Evolutionary conservation across 2,888 invertebrate genomes (phyloP).

Genomic region (Hanleya hanleyi): DNA sequence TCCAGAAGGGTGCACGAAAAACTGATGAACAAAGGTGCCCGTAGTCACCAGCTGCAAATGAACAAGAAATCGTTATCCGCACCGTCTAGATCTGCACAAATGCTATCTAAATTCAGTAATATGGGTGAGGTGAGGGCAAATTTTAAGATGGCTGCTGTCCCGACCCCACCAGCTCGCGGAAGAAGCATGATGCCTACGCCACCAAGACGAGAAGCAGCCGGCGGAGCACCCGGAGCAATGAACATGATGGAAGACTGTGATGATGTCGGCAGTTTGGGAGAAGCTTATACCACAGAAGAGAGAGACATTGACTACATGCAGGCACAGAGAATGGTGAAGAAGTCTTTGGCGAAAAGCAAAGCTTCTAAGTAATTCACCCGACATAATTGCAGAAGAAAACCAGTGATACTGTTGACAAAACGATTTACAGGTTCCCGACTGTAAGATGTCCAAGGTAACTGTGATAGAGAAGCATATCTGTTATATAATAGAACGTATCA

Average conservation of each 20-base stretch:
- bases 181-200: neutral
- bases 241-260: no score
- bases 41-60: neutral
- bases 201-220: no score
- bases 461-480: no score
- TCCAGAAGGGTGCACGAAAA: conserved; percentile 3
- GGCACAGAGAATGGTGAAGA: neutral
- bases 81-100: neutral
- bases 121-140: neutral
- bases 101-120: neutral
- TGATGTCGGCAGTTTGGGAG: no score
- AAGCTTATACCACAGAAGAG: neutral
- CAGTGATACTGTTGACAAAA: no score
- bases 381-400: no score
- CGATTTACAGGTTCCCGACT: no score
- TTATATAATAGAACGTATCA: no score
- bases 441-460: no score
- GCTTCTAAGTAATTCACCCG: no score
- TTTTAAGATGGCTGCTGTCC: neutral
- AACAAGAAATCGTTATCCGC: neutral
- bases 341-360: neutral
- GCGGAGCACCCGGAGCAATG: no score
- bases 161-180: neutral
- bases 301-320: neutral
- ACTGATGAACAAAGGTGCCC: neutral